Base-by-base conservation (phyloP, 37 sponge, comb jelly and placozoan species). In the Halisarca cf. caerulea region DNA sequence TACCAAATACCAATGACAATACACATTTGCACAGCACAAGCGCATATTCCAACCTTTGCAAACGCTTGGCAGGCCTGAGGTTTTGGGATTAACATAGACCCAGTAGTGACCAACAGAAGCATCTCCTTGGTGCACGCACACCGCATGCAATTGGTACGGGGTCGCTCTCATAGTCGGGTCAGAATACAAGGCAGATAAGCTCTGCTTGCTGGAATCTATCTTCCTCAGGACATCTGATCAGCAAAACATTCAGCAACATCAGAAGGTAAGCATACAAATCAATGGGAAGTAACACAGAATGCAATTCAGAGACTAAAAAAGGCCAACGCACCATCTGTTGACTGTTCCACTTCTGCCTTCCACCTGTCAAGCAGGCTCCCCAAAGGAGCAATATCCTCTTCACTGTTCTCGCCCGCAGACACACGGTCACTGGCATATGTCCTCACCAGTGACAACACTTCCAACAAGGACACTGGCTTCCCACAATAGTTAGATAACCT, bases 51-150 rank as follows among this genome's bases (percentile, higher is more conserved):
- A 30, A 68, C 69, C 35, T 4, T 68, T 28, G 3, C 15, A 32
- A 3, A 68, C 32, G 7, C 34, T 34, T 2, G 33, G 35, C 34
- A 68, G 69, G 17, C 69, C 69, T 25, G 69, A 68, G 30, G 69
- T 68, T 8, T 68, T 17, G 35, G 69, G 34, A 4, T 84, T 45
- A 43, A 90, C 62, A 69, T 90, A 93, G 34, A 90, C 87, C 94
- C 94, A 93, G 74, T 93, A 93, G 64, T 93, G 94, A 0, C 94
- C 94, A 38, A 83, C 60, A 2, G 90, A 88, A 23, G 91, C 94
- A 55, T 93, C 75, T 20, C 94, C 94, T 54, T 89, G 89, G 78
- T 93, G 94, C 25, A 93, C 94, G 21, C 89, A 78, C 42, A 93
- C 94, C 0, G 94, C 85, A 43, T 93, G 91, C 2, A 93, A 70